Conservation (phyloP, 2,797 vertebrate genomes). For the Melanitta fusca region DNA sequence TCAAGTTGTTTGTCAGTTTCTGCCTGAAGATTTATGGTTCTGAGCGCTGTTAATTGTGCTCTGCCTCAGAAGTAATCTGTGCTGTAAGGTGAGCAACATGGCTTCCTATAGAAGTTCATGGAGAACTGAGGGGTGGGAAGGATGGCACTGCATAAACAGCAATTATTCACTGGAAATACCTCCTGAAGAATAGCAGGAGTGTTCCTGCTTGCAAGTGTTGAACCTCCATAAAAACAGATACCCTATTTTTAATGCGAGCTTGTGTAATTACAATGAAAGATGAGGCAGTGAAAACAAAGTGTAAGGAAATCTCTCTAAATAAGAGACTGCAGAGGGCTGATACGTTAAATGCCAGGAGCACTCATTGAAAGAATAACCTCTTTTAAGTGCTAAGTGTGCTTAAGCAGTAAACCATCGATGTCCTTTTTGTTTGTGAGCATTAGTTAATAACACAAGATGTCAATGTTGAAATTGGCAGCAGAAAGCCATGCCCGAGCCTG, state of each 20-base stretch:
- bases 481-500: neutral
- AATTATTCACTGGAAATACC: neutral
- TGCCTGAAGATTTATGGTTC: neutral
- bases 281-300: neutral
- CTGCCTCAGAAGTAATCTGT: neutral
- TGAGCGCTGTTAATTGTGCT: neutral
- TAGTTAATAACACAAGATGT: constrained; percentile 53
- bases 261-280: neutral
- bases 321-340: neutral
- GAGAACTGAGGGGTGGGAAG: neutral
- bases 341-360: neutral
- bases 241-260: neutral
- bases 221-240: neutral
- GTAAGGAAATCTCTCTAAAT: neutral
- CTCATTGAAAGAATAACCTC: neutral
- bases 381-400: neutral
- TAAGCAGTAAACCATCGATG: neutral
- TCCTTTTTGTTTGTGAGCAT: constrained; percentile 41
- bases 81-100: neutral
- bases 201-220: neutral
- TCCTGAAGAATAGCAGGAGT: neutral
- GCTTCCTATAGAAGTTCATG: neutral
- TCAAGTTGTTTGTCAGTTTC: neutral
- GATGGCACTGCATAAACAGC: neutral
- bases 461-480: constrained; percentile 25